Base-by-base conservation (phyloP, 2,797 vertebrate genomes). In the Rhinogobio ventralis region DNA sequence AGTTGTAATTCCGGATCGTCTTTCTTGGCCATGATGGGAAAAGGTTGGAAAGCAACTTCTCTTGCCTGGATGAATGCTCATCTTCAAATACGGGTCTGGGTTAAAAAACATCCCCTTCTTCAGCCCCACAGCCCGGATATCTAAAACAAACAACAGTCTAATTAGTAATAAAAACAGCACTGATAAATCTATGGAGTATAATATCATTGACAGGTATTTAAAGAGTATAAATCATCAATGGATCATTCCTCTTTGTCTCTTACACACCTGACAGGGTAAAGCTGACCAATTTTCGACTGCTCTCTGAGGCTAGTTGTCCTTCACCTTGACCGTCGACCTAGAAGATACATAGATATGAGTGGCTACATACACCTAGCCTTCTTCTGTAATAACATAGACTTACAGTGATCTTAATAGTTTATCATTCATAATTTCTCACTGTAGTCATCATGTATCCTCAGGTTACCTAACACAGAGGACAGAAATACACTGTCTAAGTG, bases 41-140 rank as follows among this genome's bases (percentile, higher is more conserved):
- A 97, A 98, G 0, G 97, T 96, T 19, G 97, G 98, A 90, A 99
- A 98, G 39, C 97, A 95, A 86, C 96, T 99, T 87, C 97, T 97
- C 93, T 99, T 99, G 62, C 98, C 98, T 1, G 98, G 98, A 91
- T 98, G 97, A 93, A 99, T 99, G 89, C 97, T 99, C 97, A 99
- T 99, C 94, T 99, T 99, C 79, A 99, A 94, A 88, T 99, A 99
- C 15, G 98, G 98, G 92, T 99, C 98, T n/a, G 98, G 98, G 86
- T 99, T 99, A 94, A 99, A 99, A 93, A 99, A 99, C 98, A 99
- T 99, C 71, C 98, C 98, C 91, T 99, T 99, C 94, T 99, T 99
- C 90, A 99, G 93, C 30, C 97, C 98, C 66, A 96, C 94, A 76
- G 98, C 97, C 77, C 97, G 96, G 78, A 99, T 95, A 91, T 99